Base-by-base conservation (phyloP, 2,113 vertebrate species). In the Xyrauchen texanus region DNA sequence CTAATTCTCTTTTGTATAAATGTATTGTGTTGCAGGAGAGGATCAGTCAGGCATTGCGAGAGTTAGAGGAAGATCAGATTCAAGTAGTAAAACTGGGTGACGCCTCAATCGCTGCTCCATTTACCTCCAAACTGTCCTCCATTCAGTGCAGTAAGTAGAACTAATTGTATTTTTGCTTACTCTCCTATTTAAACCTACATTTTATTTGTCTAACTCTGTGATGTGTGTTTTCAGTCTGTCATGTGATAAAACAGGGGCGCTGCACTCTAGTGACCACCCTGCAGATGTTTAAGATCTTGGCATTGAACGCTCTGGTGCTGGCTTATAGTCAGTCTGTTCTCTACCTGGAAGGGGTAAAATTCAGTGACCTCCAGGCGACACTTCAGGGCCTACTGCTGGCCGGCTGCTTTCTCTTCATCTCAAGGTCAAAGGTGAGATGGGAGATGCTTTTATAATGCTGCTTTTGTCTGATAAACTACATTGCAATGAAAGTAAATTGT, bases 201-300 rank as follows among this genome's bases (percentile, higher is more conserved):
- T n/a, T n/a, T n/a, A n/a, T 73, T 16, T 55, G 15, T 44, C 55
- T 13, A 44, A 55, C 4, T 8, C 2, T 7, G 1, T 53, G 4
- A 12, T 15, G 6, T 4, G 11, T 46, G n/a, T 67, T 72, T 72
- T 0, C 83, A 99, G 97, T 99, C 82, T 99, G 97, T 86, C 96
- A 99, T 51, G 97, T 99, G 79, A 97, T 99, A 90, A 99, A 99
- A 89, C 97, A 99, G 87, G 97, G 97, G 0, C 96, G 97, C 0
- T 99, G 97, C 88, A 99, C 97, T 0, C 82, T 99, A 52, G 97
- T 99, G 34, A 99, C 97, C 0, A 99, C 97, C 0, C 93, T 99
- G 49, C 97, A 99, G 80, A 99, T 99, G 97, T 99, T 99, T 80
- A 99, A 99, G 88, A 99, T 99, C 87, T 92, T 99, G 9, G 97